Base-by-base conservation (phyloP, 2,888 invertebrate species). In the Cataglyphis livida region DNA sequence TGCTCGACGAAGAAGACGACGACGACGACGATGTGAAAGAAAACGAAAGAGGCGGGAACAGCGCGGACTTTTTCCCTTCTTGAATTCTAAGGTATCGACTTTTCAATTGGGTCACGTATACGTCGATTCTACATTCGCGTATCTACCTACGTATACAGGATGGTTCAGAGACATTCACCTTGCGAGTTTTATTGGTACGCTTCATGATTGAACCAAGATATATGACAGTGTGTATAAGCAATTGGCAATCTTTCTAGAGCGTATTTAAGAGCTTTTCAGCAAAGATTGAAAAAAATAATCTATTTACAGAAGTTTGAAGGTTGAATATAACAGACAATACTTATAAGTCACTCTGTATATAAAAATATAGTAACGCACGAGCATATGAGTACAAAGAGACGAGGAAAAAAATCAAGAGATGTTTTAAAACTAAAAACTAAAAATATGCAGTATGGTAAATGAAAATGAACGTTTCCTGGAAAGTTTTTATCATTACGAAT, bases 31-130 rank as follows among this genome's bases (percentile, higher is more conserved):
- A 38, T 66, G 44, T 78, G 59, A 62, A 21, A 41, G 54, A 81
- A 70, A 76, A 87, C 32, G 66, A 84, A 71, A 70, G 65, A 81
- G 59, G 64, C 51, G 83, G 65, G 59, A 62, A 70, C 73, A 57
- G 51, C 51, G 25, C 28, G 59, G 44, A 57, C 51, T 64, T 73
- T 57, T 76, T 82, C 44, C 48, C 75, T 57, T 51, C 81, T 38
- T 83, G 82, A 85, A 84, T 88, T 89, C 85, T 84, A 73, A 83
- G 85, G 84, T 88, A 87, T 88, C 84, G 89, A 89, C 79, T 89
- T 89, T 89, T 85, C 88, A 87, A 89, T 89, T 88, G 88, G 89
- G 85, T 89, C 89, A 85, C 88, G 85, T 83, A 73, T 65, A 81
- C 62, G 59, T 48, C 28, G 48, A 54, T 59, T 76, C 32, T 70